Base-by-base conservation (phyloP, 2,797 vertebrate species). In the Apogon talboti region DNA sequence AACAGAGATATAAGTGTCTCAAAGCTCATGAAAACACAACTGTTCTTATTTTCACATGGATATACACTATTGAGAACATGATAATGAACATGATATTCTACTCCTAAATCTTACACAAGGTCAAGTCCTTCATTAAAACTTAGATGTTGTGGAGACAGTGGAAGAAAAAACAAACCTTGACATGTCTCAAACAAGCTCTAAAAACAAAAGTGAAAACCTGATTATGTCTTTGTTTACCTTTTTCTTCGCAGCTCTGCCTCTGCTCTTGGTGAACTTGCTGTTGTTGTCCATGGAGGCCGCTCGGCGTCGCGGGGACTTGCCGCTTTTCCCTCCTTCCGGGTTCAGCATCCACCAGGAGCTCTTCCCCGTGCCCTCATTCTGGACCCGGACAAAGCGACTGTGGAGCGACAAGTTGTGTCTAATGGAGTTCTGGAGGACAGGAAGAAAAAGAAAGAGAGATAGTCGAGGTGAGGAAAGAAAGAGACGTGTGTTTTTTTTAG, bases 281-380 rank as follows among this genome's bases (percentile, higher is more conserved):
- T 98, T 99, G 93, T 99, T 99, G 93, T 99, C 98, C 98, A 99
- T 99, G 71, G 98, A 99, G 0, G 96, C 96, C 0, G 98, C 98
- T 68, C 98, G 89, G 87, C 98, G 96, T 51, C 98, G 93, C 1
- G 98, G 98, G 7, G 97, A 99, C 78, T 99, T 99, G 28, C 98
- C 97, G 2, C 96, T 99, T 90, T 99, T 99, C 48, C 97, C 96
- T 3, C 98, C 98, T 82, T 99, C 98, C 0, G 98, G 98, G 83
- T 99, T 99, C 1, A 99, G 92, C 95, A 99, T 99, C 98, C 98
- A 99, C 98, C 98, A 99, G 3, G 98, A 99, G 89, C 98, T 99
- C 89, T 99, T 99, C 18, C 98, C 98, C 0, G 98, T 99, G 45
- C 98, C 98, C 83, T 99, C 98, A 53, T 99, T 99, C 92, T 99